A percentile compares a stretch with the other conserved stretches of the same genome.
Evolutionary conservation across 2,888 invertebrate genomes (phyloP).

Genomic region (Microctonus brassicae): DNA sequence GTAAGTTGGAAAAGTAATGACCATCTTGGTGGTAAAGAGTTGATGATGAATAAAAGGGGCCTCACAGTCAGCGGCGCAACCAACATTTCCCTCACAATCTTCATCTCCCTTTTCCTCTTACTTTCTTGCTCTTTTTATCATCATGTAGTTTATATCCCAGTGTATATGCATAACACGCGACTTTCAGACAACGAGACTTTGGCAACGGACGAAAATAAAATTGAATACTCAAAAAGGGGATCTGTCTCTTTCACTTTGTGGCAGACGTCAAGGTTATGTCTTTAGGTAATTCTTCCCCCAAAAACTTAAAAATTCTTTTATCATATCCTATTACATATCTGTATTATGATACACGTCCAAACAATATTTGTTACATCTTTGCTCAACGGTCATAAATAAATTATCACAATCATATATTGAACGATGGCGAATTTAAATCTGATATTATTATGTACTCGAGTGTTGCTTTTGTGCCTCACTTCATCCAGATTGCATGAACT

Average conservation of each 20-base stretch:
- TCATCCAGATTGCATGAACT: constrained; percentile 25
- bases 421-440: background rate
- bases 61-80: constrained; percentile 7
- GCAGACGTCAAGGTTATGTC: constrained; percentile 10
- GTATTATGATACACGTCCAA: background rate
- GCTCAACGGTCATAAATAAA: too few relatives aligned
- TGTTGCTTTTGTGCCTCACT: background rate
- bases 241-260: background rate
- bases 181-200: constrained; percentile 29
- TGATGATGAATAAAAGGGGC: constrained; percentile 27
- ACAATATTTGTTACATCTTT: too few relatives aligned
- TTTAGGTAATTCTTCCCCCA: background rate
- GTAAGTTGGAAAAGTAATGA: constrained; percentile 23
- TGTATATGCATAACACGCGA: constrained; percentile 16
- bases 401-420: background rate
- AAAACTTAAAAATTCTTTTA: background rate
- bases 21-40: constrained; percentile 14
- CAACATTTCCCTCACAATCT: constrained; percentile 14
- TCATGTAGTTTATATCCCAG: constrained; percentile 1
- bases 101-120: background rate
- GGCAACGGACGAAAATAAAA: constrained; percentile 20
- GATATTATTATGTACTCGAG: background rate
- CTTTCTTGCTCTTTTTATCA: constrained; percentile 6
- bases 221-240: background rate
- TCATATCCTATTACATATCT: background rate